Evolutionary conservation across 2,888 invertebrate species (phyloP).

Genomic region (Limnephilus marmoratus): DNA sequence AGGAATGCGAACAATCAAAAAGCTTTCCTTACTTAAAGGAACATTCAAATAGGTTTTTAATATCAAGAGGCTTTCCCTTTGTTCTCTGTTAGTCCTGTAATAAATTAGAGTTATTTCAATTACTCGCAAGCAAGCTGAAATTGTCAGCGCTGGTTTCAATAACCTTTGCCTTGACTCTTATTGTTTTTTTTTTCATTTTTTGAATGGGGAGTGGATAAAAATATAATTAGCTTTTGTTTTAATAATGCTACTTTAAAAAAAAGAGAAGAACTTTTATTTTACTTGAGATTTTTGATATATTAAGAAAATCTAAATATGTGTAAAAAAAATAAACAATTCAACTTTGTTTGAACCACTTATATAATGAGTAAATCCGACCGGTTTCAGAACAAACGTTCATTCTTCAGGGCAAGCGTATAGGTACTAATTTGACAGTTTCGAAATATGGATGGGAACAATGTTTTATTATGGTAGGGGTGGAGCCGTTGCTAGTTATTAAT

Average conservation of each 20-base stretch:
- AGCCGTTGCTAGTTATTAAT: too few species aligned
- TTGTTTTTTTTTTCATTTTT: not conserved
- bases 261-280: too few species aligned
- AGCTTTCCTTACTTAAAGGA: slow-evolving; percentile 4
- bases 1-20: slow-evolving; percentile 23
- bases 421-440: too few species aligned
- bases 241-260: not conserved
- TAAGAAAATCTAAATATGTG: too few species aligned
- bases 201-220: not conserved
- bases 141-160: not conserved
- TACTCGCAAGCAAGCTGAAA: not conserved
- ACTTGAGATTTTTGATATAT: too few species aligned
- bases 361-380: too few species aligned
- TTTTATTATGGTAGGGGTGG: too few species aligned
- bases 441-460: too few species aligned
- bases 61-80: slow-evolving; percentile 22
- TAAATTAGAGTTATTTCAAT: slow-evolving; percentile 39
- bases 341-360: too few species aligned
- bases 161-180: not conserved
- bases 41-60: slow-evolving; percentile 35
- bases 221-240: not conserved
- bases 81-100: slow-evolving; percentile 16
- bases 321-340: too few species aligned
- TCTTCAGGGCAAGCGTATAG: too few species aligned
- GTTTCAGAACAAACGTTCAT: too few species aligned